Evolutionary conservation across 2,888 invertebrate genomes (phyloP), one percentile per base, ranked within the genome.

Genomic region (Pherbina coryleti): DNA sequence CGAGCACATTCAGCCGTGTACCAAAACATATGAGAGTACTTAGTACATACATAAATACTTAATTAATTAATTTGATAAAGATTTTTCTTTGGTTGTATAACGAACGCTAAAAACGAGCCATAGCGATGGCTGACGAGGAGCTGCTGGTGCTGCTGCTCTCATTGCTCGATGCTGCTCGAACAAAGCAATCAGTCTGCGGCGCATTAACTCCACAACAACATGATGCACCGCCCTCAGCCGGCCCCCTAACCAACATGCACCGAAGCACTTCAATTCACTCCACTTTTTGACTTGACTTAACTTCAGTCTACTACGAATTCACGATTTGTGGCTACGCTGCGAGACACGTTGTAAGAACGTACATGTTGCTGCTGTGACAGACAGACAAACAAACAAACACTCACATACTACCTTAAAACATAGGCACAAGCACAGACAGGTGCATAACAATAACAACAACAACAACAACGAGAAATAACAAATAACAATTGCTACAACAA

Each of bases 401-500:
- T 37, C 34, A 19, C 49, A 69, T 49, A 14, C 66, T 25, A n/a
- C 57, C 9, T 53, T 25, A 25, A 53, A 14, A 8, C 53, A 57
- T 28, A 55, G n/a, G 53, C 31, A 34, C 28, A 37, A n/a, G 49
- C 55, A 31, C 55, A 60, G 25, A 37, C 76, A 76, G 76, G 64
- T 71, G 71, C 62, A 62, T 34, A 76, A 44, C 19, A 49, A 67
- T 44, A 71, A 71, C 64, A 69, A 37, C 66, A 70, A 22, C 55
- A 71, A 71, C 64, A 69, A 37, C 66, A 70, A 22, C 55, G 3
- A 62, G 25, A 51, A n/a, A 37, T 44, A 22, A 28, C 22, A 22
- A 28, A 49, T 31, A 74, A 64, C 57, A 73, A 62, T 73, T 73
- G 62, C 49, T 73, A 60, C 55, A 69, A 55, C 22, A 67, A 57